These are phyloP conservation scores for Mylabris sibirica DNA, from an alignment of 2,888 invertebrate genomes.

Conservation along the genomic window DNA sequence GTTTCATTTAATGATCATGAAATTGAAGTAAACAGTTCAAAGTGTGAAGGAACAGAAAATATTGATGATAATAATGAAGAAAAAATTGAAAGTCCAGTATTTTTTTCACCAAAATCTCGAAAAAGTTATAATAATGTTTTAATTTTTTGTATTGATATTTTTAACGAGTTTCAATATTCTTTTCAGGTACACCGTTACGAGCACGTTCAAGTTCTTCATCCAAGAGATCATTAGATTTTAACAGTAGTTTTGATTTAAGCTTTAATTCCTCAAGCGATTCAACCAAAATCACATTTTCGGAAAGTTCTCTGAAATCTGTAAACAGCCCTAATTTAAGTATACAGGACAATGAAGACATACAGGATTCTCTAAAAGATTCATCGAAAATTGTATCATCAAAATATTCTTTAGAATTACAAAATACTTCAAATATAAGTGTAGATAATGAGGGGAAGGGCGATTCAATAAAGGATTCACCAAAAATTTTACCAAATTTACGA, in stretches of 20 bases:
- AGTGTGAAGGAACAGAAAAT: background rate
- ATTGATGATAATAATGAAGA: background rate
- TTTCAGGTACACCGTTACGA: constrained; percentile 43
- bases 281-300: background rate
- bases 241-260: constrained; percentile 1
- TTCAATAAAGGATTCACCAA: constrained; percentile 15
- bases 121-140: constrained; percentile 46
- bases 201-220: constrained; percentile 47
- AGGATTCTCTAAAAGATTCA: constrained; percentile 14
- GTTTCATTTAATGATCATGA: constrained; percentile 30
- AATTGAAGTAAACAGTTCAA: background rate
- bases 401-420: background rate
- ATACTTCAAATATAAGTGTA: constrained; percentile 2
- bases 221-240: constrained; percentile 14
- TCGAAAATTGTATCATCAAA: constrained; percentile 14
- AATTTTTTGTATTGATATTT: constrained; percentile 17
- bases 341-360: background rate
- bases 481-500: constrained; percentile 29
- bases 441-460: constrained; percentile 6
- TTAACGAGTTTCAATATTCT: background rate
- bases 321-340: background rate
- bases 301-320: background rate
- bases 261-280: background rate
- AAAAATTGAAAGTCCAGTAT: constrained; percentile 15
- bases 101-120: constrained; percentile 46